Evolutionary conservation across 2,797 vertebrate species (phyloP), one percentile per base, ranked within the genome.

Genomic region (Acipenser ruthenus): DNA sequence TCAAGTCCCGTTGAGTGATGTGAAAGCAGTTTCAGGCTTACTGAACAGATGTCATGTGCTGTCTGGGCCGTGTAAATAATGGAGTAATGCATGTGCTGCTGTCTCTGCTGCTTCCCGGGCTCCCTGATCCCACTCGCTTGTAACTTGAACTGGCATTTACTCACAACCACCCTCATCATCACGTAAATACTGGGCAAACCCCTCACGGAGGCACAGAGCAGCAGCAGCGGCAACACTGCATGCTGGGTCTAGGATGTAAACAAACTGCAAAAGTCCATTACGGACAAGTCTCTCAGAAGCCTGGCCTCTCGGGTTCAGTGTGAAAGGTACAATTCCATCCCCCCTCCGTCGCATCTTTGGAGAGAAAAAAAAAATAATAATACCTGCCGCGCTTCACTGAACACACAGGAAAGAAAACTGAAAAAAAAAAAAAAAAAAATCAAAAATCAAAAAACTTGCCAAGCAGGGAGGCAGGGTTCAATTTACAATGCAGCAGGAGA

Each of bases 381-480:
- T 85, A 81, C 85, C 84, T 90, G 88, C 23, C 84, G 84, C 86
- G 88, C 84, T 85, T 87, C 86, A 84, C 81, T 88, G 86, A 87
- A 82, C 85, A 88, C 83, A 83, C 81, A 82, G 78, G 80, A 80
- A 65, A 76, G 76, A 82, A 73, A 72, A 80, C 77, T 66, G 50
- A 69, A n/a, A 50, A 64, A 51, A 58, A 65, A 60, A 58, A 65
- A 60, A 68, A 69, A 48, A 15, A 65, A 58, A 63, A 65, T 55
- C 63, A 65, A 62, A 63, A 49, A 67, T 53, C 77, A 71, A 78
- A 51, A 76, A 82, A 86, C 85, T 87, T 86, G 80, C 80, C 89
- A 91, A 84, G 85, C 83, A 80, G 50, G 63, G 84, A 89, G 88
- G 87, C 87, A 87, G 85, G 79, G 87, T 90, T 91, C 87, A 89